Evolutionary conservation across 2,888 invertebrate genomes (phyloP).

Genomic region (Orchestes rusci): DNA sequence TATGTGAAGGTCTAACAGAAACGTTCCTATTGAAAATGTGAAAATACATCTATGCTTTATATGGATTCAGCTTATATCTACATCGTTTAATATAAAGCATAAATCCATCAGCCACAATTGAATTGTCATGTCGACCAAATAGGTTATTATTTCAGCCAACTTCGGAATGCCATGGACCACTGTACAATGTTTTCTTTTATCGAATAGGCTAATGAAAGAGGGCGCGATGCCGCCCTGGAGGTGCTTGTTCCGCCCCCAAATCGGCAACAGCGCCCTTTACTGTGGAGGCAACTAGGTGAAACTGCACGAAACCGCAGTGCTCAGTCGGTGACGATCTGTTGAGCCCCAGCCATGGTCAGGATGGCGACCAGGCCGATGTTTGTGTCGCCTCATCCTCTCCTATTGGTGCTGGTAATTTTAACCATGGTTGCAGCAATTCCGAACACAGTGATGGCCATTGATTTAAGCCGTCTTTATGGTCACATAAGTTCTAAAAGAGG

Average conservation of each 20-base stretch:
- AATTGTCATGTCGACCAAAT: too few relatives aligned
- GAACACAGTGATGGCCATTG: conserved; percentile 62
- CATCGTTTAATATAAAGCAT: too few relatives aligned
- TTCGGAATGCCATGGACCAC: too few relatives aligned
- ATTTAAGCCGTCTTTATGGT: conserved; percentile 75
- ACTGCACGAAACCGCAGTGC: conserved; percentile 22
- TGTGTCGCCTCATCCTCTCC: conserved; percentile 39
- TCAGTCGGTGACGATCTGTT: conserved; percentile 24
- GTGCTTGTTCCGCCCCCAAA: too few relatives aligned
- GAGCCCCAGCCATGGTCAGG: conserved; percentile 42
- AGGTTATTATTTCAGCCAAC: too few relatives aligned
- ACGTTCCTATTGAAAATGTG: too few relatives aligned
- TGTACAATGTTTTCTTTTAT: too few relatives aligned
- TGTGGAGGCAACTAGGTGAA: conserved; percentile 23
- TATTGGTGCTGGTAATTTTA: conserved; percentile 46
- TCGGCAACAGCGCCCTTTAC: conserved; percentile 23
- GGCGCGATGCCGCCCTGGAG: conserved; percentile 23
- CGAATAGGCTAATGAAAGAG: too few relatives aligned
- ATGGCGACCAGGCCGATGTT: conserved; percentile 37
- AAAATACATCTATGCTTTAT: too few relatives aligned
- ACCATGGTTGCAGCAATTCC: conserved; percentile 61
- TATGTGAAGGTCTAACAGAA: too few relatives aligned
- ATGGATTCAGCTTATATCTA: too few relatives aligned
- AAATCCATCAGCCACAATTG: too few relatives aligned
- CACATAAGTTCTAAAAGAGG: conserved; percentile 66